Evolutionary conservation across 2,113 vertebrate genomes (phyloP).

Genomic region (Glareola pratincola): DNA sequence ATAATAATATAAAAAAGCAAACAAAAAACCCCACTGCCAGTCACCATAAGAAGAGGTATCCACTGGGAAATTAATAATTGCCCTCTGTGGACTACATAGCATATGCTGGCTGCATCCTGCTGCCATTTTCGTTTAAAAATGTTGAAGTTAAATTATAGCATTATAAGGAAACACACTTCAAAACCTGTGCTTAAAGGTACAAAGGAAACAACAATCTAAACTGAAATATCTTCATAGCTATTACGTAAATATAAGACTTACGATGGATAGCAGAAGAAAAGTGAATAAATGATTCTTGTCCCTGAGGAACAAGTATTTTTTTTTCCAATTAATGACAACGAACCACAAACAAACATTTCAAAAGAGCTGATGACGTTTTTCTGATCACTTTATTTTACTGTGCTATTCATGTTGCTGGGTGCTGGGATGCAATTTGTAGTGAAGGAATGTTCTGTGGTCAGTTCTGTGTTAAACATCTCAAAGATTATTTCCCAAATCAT

Average conservation of each 20-base stretch:
- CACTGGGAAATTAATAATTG: slow-evolving; percentile 35
- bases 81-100: slow-evolving; percentile 13
- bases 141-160: background rate
- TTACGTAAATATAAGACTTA: background rate
- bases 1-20: background rate
- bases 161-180: background rate
- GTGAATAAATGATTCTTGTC: background rate
- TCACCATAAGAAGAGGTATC: background rate
- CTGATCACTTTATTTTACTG: background rate
- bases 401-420: background rate
- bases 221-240: background rate
- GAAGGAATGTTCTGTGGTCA: background rate
- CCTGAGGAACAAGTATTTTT: background rate
- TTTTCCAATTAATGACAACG: background rate
- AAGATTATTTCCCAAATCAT: background rate
- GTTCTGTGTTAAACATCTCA: background rate
- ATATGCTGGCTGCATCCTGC: slow-evolving; percentile 19
- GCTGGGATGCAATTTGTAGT: background rate
- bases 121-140: background rate
- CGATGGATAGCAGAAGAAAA: background rate
- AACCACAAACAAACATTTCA: background rate
- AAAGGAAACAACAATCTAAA: background rate
- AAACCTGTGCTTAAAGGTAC: background rate
- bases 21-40: background rate
- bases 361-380: background rate